Evolutionary conservation across 2,888 invertebrate species (phyloP).

Genomic region (Mamestra brassicae): DNA sequence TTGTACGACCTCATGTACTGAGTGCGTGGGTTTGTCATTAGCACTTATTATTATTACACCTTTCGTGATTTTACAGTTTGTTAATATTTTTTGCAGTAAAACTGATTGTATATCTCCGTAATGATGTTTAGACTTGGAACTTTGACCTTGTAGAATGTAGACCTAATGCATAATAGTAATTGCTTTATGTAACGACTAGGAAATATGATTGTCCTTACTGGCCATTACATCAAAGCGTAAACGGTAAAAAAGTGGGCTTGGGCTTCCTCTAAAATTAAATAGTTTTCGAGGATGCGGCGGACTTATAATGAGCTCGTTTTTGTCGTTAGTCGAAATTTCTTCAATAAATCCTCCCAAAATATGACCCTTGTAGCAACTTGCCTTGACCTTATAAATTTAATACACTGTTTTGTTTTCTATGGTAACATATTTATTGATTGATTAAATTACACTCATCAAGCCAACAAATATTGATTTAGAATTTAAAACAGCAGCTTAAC

Average conservation of each 20-base stretch:
- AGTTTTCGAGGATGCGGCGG: neutral
- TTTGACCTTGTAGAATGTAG: constrained; percentile 44
- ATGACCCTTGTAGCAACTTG: neutral
- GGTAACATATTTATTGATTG: neutral
- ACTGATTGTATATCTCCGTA: constrained; percentile 29
- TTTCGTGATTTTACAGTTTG: constrained; percentile 29
- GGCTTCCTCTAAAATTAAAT: neutral
- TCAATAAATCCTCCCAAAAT: neutral
- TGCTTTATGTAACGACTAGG: constrained; percentile 48
- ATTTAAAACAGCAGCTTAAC: neutral
- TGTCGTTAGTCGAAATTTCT: neutral
- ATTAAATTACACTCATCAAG: neutral
- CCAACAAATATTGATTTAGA: neutral
- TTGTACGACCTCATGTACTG: constrained; percentile 10
- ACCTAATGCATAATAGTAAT: constrained; percentile 26
- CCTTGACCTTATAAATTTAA: neutral
- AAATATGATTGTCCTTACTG: constrained; percentile 26
- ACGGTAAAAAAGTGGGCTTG: neutral
- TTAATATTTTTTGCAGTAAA: constrained; percentile 25
- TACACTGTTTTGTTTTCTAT: neutral
- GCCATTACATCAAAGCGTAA: constrained; percentile 11
- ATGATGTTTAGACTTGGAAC: constrained; percentile 43
- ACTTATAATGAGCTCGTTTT: neutral
- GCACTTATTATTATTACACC: constrained; percentile 12
- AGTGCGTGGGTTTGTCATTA: constrained; percentile 16